phyloP scores from a whole-genome alignment of 30 jellyfish, hydroid and myxozoan genomes.

The Sanderia malayensis region DNA sequence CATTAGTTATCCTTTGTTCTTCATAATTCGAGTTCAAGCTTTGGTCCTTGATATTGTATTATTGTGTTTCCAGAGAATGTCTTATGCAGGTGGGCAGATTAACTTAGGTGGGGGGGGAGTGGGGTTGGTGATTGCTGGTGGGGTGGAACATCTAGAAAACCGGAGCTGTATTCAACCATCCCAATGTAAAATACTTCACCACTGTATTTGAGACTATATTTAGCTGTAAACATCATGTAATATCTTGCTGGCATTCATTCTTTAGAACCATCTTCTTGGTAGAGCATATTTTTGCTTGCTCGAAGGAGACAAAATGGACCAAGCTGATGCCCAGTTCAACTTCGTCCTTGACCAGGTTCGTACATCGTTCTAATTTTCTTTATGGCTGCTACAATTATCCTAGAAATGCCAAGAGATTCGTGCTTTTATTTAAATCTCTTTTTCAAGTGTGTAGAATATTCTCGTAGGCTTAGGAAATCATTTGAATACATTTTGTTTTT shows the following conservation, averaged over 20 bases:
- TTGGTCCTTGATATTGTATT: background rate
- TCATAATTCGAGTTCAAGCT: background rate
- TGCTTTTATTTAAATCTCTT: background rate
- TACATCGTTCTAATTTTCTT: background rate
- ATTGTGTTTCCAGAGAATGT: too few relatives aligned
- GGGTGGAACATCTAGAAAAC: background rate
- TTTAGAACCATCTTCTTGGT: constrained; percentile 94
- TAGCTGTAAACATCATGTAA: too few relatives aligned
- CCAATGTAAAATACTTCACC: too few relatives aligned
- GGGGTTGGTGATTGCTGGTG: too few relatives aligned
- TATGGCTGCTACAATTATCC: background rate
- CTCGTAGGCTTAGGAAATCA: too few relatives aligned
- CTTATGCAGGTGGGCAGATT: too few relatives aligned
- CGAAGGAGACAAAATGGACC: constrained; percentile 99
- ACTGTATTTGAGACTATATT: too few relatives aligned
- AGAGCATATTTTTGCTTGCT: constrained; percentile 94
- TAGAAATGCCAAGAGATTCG: background rate
- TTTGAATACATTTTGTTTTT: background rate
- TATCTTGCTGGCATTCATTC: too few relatives aligned
- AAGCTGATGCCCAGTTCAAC: constrained; percentile 99
- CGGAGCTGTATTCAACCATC: too few relatives aligned
- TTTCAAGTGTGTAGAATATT: background rate
- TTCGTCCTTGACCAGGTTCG: constrained; percentile 96
- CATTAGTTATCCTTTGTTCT: background rate
- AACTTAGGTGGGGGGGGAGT: too few relatives aligned